Percentiles rank a stretch among this genome's conserved stretches.
phyloP scores from a whole-genome alignment of 2,113 vertebrate genomes.

The Lutjanus erythropterus region DNA sequence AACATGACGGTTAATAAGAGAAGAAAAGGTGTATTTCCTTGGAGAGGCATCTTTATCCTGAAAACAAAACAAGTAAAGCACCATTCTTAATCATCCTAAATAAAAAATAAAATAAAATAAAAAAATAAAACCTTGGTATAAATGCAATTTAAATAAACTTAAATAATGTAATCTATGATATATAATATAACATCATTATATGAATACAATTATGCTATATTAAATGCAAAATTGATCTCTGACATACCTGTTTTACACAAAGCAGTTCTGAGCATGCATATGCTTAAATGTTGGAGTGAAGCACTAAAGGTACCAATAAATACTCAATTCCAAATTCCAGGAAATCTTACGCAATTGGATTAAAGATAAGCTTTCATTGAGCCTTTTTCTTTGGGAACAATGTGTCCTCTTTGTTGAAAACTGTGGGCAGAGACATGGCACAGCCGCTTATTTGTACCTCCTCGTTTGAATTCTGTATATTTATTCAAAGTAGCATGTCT shows the following conservation, averaged over 20 bases:
- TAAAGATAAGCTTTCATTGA: slow-evolving; percentile 19
- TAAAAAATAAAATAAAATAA: no score
- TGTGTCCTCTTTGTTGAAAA: slow-evolving; percentile 29
- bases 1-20: slow-evolving; percentile 13
- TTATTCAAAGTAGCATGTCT: not conserved
- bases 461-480: not conserved
- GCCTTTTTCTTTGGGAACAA: slow-evolving; percentile 35
- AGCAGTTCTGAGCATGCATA: not conserved
- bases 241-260: slow-evolving; percentile 41
- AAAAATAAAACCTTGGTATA: not conserved
- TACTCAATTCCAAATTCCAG: slow-evolving; percentile 18
- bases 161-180: no score
- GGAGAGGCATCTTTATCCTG: slow-evolving; percentile 42
- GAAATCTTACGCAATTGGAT: slow-evolving; percentile 41
- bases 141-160: not conserved
- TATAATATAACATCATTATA: no score
- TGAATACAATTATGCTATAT: no score
- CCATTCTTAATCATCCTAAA: not conserved
- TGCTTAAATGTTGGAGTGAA: slow-evolving; percentile 12
- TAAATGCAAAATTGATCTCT: not conserved
- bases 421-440: not conserved
- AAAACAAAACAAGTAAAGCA: slow-evolving; percentile 1
- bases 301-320: not conserved
- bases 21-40: slow-evolving; percentile 11
- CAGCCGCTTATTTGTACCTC: not conserved